These are phyloP conservation scores for Patella depressa DNA, from an alignment of 2,888 invertebrate species.

Conservation along the genomic window DNA sequence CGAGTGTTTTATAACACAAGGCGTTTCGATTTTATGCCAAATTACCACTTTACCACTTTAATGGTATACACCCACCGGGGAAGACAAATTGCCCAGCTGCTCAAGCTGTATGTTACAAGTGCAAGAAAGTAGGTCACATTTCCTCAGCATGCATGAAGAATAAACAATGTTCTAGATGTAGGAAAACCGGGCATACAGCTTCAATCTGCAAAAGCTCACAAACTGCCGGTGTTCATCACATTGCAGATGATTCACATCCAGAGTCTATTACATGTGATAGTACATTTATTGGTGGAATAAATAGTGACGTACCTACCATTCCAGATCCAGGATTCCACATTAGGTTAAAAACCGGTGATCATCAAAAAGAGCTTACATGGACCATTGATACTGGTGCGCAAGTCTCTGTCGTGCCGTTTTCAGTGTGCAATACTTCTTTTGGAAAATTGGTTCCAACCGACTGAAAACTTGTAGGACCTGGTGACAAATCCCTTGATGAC, in stretches of 20 bases:
- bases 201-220: background rate
- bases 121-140: background rate
- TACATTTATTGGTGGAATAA: background rate
- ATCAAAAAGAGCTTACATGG: background rate
- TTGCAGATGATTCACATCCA: background rate
- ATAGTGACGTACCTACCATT: background rate
- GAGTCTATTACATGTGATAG: background rate
- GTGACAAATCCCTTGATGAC: background rate
- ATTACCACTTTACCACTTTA: background rate
- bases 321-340: background rate
- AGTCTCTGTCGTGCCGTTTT: background rate
- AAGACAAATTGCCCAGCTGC: background rate
- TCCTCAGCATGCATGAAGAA: background rate
- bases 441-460: background rate
- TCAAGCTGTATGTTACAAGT: background rate
- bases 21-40: too few species aligned
- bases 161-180: background rate
- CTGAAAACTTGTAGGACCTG: background rate
- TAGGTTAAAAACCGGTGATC: background rate
- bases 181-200: background rate
- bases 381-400: background rate
- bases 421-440: background rate
- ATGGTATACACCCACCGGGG: background rate
- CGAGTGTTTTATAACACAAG: too few species aligned
- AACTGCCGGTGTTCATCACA: background rate